Conservation (phyloP, 2,113 vertebrate species). For the Melanocharis versteri region DNA sequence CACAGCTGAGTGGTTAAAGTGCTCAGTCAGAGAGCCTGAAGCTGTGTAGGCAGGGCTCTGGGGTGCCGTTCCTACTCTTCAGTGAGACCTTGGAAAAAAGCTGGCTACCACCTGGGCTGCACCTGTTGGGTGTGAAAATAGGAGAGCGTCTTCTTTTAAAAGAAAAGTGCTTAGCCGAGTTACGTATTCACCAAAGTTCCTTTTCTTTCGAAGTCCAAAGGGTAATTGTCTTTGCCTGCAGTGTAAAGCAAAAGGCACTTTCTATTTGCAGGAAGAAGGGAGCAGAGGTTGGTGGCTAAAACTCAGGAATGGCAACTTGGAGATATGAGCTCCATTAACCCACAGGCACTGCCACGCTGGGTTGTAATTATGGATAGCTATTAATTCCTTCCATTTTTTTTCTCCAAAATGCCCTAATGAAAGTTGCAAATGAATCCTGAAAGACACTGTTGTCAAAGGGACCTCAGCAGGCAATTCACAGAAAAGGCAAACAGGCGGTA, state of each 20-base stretch:
- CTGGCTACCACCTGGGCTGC: not conserved
- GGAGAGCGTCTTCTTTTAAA: not conserved
- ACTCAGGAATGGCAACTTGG: not conserved
- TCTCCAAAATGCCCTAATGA: not conserved
- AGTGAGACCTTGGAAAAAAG: not conserved
- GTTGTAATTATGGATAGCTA: not conserved
- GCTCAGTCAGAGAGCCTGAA: not conserved
- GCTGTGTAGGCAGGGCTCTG: not conserved
- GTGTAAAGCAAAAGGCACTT: not conserved
- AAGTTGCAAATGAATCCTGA: not conserved
- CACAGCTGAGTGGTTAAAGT: not conserved
- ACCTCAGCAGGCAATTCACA: not conserved
- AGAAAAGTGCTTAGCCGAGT: not conserved
- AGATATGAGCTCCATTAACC: not conserved
- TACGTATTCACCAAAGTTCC: not conserved
- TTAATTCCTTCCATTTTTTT: not conserved
- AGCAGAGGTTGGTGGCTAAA: not conserved
- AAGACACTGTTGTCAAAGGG: not conserved
- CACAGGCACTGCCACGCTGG: accelerated
- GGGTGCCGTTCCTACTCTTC: accelerated
- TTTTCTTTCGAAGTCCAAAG: not conserved
- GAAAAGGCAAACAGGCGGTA: not conserved
- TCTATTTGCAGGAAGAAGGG: not conserved
- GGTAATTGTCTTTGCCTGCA: not conserved
- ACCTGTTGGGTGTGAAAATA: not conserved